Evolutionary conservation across 2,113 vertebrate genomes (phyloP).

Genomic region (Chinchilla lanigera): DNA sequence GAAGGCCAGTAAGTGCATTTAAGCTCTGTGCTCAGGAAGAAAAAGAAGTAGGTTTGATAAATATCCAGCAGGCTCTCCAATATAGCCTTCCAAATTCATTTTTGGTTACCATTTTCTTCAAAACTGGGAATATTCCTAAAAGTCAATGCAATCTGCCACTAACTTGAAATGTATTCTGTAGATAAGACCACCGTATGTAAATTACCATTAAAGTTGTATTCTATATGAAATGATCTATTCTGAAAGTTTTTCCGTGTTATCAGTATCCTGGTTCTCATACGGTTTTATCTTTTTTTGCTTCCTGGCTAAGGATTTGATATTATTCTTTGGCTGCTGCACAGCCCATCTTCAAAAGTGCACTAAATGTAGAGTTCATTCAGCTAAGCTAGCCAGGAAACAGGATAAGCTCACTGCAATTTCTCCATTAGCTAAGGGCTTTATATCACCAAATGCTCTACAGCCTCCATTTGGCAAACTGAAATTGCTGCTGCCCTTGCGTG

Average conservation of each 20-base stretch:
- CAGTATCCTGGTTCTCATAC: background rate
- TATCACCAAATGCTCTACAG: background rate
- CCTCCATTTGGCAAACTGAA: conserved; percentile 22
- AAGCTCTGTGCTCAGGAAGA: background rate
- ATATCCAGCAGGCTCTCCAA: background rate
- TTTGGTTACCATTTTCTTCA: background rate
- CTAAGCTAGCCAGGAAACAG: background rate
- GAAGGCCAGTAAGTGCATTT: background rate
- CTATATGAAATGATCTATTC: background rate
- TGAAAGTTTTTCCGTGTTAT: background rate
- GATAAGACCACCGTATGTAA: background rate
- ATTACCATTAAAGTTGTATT: background rate
- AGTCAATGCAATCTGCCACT: background rate
- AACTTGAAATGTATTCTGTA: background rate
- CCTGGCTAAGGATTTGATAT: conserved; percentile 35
- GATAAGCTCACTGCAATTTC: conserved; percentile 24
- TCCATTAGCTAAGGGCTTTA: conserved; percentile 37
- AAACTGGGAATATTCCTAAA: background rate
- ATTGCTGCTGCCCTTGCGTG: background rate
- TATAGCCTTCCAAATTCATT: background rate
- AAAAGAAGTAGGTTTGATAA: background rate
- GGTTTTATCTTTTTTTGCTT: background rate
- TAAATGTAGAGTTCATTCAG: background rate
- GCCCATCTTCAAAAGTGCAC: background rate
- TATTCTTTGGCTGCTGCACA: background rate